phyloP scores from a whole-genome alignment of 2,888 invertebrate genomes.

The Melinaea marsaeus region DNA sequence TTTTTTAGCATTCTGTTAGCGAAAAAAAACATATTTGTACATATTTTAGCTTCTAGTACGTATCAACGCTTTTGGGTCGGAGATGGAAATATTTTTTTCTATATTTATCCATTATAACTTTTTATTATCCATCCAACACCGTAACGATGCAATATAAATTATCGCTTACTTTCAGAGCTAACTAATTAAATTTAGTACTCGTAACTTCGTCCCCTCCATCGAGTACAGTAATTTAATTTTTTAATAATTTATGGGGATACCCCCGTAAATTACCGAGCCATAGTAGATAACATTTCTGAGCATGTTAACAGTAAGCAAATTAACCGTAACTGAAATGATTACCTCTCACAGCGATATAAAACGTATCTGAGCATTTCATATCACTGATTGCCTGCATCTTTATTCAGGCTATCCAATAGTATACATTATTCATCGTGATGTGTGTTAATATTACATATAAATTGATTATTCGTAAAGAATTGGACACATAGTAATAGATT shows the following conservation, averaged over 20 bases:
- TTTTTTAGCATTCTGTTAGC: too few species aligned
- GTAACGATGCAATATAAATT: slow-evolving; percentile 51
- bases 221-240: slow-evolving; percentile 47
- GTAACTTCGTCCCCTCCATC: slow-evolving; percentile 41
- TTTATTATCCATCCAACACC: slow-evolving; percentile 34
- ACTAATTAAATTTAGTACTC: slow-evolving; percentile 62
- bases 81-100: too few species aligned
- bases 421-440: too few species aligned
- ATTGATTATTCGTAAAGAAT: slow-evolving; percentile 34
- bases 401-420: too few species aligned
- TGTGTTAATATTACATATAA: slow-evolving; percentile 48
- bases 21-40: too few species aligned
- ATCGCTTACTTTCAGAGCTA: slow-evolving; percentile 60
- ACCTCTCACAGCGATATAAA: too few species aligned
- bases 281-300: slow-evolving; percentile 45
- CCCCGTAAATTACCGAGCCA: slow-evolving; percentile 33
- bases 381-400: too few species aligned
- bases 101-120: background rate
- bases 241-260: too few species aligned
- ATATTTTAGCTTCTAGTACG: too few species aligned
- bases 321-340: too few species aligned
- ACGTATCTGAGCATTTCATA: too few species aligned
- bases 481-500: slow-evolving; percentile 45
- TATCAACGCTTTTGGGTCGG: too few species aligned
- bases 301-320: slow-evolving; percentile 32